These are phyloP conservation scores for Chloebia gouldiae DNA, from an alignment of 2,113 vertebrate species.

Conservation along the genomic window DNA sequence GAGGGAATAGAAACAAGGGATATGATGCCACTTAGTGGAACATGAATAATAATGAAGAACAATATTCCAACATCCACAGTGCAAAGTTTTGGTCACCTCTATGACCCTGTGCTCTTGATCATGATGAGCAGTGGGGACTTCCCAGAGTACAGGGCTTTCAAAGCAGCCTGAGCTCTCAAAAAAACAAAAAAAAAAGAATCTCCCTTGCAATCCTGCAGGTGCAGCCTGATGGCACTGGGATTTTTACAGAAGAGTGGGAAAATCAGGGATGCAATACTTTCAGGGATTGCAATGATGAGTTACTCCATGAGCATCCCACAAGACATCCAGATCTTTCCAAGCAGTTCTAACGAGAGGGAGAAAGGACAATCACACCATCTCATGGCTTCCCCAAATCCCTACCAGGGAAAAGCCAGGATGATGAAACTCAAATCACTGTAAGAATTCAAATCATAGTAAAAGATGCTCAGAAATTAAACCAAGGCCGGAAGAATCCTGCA, in stretches of 20 bases:
- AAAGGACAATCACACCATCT: not conserved
- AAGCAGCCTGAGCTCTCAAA: not conserved
- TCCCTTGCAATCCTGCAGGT: not conserved
- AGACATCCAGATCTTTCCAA: not conserved
- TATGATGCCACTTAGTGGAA: constrained; percentile 64
- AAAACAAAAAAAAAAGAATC: not conserved
- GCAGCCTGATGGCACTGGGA: not conserved
- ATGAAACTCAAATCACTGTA: not conserved
- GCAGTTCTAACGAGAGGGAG: rapidly evolving
- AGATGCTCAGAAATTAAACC: not conserved
- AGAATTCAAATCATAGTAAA: not conserved
- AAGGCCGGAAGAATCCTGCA: not conserved
- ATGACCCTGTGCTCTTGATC: rapidly evolving
- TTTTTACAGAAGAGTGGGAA: not conserved
- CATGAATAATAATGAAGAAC: not conserved
- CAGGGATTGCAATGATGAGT: not conserved
- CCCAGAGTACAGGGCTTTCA: not conserved
- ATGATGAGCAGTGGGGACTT: not conserved
- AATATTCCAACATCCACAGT: not conserved
- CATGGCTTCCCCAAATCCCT: not conserved
- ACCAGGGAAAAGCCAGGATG: not conserved
- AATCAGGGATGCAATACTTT: not conserved
- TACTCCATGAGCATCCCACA: not conserved
- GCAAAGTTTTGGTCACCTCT: not conserved
- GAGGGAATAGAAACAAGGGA: constrained; percentile 51